phyloP scores from a whole-genome alignment of 2,888 invertebrate species.

The Gibbula magus region DNA sequence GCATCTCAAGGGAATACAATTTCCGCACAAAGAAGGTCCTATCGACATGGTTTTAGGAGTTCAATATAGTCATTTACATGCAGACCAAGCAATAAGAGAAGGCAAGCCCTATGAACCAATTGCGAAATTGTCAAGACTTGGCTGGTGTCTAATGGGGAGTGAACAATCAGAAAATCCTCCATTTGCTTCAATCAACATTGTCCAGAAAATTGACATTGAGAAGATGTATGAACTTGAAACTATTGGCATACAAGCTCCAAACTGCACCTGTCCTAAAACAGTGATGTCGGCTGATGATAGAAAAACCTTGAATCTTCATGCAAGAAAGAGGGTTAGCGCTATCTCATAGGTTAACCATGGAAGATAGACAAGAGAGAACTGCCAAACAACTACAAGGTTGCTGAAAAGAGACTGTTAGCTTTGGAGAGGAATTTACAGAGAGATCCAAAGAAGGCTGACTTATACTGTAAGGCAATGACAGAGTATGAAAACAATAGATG shows the following conservation, averaged over 20 bases:
- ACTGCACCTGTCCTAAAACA: constrained; percentile 19
- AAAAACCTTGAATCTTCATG: constrained; percentile 18
- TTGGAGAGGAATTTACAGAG: not conserved
- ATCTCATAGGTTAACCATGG: constrained; percentile 16
- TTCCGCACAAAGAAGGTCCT: constrained; percentile 18
- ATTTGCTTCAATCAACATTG: not conserved
- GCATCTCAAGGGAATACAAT: not conserved
- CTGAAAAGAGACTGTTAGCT: not conserved
- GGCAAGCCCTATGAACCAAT: constrained; percentile 28
- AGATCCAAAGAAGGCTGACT: not conserved
- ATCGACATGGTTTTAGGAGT: constrained; percentile 26
- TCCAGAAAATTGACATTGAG: constrained; percentile 4
- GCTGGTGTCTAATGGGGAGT: constrained; percentile 31
- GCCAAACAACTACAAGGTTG: not conserved
- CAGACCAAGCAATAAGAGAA: constrained; percentile 7
- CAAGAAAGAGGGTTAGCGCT: constrained; percentile 12
- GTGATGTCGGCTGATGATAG: constrained; percentile 12
- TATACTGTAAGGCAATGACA: not conserved
- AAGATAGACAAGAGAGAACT: not conserved
- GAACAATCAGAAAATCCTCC: constrained; percentile 2
- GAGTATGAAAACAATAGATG: not conserved
- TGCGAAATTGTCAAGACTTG: constrained; percentile 25
- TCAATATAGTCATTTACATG: constrained; percentile 31
- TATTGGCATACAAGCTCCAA: constrained; percentile 26
- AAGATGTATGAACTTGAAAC: constrained; percentile 17